A percentile compares a stretch with the other conserved stretches of the same genome.
Evolutionary conservation across 2,113 vertebrate species (phyloP).

Genomic region (Puffinus mauretanicus): DNA sequence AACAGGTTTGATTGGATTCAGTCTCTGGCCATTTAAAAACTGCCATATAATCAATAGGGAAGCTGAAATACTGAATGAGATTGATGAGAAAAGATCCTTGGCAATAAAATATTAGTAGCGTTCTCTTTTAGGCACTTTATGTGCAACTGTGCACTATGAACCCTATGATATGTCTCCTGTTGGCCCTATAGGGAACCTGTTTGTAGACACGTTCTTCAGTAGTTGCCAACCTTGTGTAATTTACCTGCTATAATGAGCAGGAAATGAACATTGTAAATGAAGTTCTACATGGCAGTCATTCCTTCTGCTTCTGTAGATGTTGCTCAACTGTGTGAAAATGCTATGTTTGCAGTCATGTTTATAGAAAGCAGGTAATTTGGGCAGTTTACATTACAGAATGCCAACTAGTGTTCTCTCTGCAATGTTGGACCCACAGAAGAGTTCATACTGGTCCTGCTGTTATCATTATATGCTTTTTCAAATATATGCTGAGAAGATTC

Average conservation of each 20-base stretch:
- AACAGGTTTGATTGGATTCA: conserved; percentile 67
- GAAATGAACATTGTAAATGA: neutral
- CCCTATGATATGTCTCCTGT: neutral
- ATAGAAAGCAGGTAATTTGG: neutral
- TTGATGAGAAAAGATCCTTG: conserved; percentile 42
- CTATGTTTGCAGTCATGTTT: neutral
- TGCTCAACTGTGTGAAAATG: neutral
- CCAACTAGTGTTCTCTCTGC: neutral
- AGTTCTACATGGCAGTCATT: neutral
- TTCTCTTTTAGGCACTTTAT: conserved; percentile 27
- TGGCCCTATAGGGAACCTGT: neutral
- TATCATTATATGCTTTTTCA: neutral
- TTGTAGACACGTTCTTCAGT: neutral
- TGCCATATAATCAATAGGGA: conserved; percentile 69
- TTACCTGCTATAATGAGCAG: neutral
- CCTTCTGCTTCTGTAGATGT: neutral
- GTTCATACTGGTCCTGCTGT: neutral
- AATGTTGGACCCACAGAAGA: neutral
- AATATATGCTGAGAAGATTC: neutral
- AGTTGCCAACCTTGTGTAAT: neutral
- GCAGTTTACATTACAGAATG: neutral
- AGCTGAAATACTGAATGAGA: conserved; percentile 65
- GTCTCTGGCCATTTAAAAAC: conserved; percentile 68
- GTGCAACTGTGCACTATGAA: neutral
- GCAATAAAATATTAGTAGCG: conserved; percentile 25